These are phyloP conservation scores for Nebria brevicollis DNA, from an alignment of 2,888 invertebrate species.

Conservation along the genomic window DNA sequence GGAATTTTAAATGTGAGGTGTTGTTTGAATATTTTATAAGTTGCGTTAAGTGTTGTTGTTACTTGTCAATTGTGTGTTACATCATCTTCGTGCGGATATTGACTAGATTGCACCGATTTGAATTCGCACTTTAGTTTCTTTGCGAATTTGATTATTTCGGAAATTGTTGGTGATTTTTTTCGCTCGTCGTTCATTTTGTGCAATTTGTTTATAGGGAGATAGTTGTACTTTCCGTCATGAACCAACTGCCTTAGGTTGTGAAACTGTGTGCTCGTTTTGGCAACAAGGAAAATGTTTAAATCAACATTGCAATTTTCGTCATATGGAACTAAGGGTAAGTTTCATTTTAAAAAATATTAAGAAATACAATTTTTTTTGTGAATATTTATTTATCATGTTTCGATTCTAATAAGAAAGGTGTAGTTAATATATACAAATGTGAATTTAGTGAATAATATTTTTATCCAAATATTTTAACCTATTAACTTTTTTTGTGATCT, in stretches of 20 bases:
- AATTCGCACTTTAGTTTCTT: conserved; percentile 2
- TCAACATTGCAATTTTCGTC: conserved; percentile 81
- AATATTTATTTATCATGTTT: background rate
- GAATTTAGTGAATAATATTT: too few relatives aligned
- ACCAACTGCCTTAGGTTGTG: conserved; percentile 83
- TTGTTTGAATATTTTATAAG: conserved; percentile 7
- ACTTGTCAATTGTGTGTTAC: conserved; percentile 15
- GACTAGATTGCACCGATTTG: background rate
- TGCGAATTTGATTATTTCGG: conserved; percentile 3
- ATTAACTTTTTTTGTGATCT: too few relatives aligned
- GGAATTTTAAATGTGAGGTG: background rate
- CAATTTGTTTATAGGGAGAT: conserved; percentile 70
- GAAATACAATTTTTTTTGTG: background rate
- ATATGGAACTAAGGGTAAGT: conserved; percentile 84
- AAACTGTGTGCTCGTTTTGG: conserved; percentile 84
- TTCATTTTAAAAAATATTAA: conserved; percentile 12
- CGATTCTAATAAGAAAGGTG: background rate
- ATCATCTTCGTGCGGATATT: conserved; percentile 37
- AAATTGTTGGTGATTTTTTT: background rate
- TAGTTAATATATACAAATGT: too few relatives aligned
- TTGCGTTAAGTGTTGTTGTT: conserved; percentile 4
- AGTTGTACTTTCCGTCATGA: conserved; percentile 87
- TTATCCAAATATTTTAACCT: too few relatives aligned
- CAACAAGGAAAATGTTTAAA: conserved; percentile 83
- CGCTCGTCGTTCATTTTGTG: background rate